Evolutionary conservation across 2,113 vertebrate species (phyloP).

Genomic region (Neodon shergylaensis): DNA sequence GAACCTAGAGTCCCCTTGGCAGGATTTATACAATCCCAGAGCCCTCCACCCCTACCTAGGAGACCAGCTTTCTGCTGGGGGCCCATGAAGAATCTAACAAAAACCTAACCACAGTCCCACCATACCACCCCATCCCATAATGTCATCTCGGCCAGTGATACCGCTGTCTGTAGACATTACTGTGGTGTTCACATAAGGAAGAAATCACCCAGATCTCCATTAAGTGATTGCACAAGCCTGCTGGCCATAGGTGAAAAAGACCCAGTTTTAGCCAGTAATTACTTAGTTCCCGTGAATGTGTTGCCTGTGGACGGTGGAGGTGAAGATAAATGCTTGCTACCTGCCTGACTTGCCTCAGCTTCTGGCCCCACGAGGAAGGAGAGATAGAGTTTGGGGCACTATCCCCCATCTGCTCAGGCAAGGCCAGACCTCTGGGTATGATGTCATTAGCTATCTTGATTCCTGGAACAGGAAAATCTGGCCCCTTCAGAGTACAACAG

Average conservation of each 20-base stretch:
- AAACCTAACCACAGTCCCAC: background rate
- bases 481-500: background rate
- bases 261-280: background rate
- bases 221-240: background rate
- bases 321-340: too few species aligned
- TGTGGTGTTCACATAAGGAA: background rate
- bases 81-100: background rate
- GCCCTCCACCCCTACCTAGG: background rate
- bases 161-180: background rate
- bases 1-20: constrained; percentile 17
- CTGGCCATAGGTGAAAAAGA: background rate
- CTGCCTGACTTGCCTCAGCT: background rate
- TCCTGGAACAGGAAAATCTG: background rate
- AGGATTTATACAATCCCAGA: background rate
- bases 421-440: background rate
- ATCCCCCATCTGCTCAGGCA: background rate
- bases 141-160: too few species aligned
- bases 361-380: background rate
- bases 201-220: background rate
- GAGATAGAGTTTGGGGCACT: background rate
- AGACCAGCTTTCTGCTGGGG: background rate
- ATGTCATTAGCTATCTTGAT: background rate
- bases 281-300: too few species aligned
- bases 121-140: too few species aligned
- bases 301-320: background rate